These are phyloP conservation scores for Neodiprion lecontei DNA, from an alignment of 1,140 invertebrate genomes.

Conservation along the genomic window DNA sequence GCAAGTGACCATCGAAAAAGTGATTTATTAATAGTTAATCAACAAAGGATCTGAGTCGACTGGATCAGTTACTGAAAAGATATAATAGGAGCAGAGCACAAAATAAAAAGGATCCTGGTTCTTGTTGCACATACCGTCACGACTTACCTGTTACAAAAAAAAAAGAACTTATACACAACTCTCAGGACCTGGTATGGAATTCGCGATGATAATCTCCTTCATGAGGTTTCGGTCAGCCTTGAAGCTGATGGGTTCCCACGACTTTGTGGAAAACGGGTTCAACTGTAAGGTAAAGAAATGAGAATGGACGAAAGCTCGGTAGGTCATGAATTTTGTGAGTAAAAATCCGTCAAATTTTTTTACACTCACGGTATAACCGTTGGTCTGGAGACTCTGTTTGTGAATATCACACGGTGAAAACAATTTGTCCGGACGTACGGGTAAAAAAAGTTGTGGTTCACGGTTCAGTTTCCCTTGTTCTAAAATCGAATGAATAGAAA, in stretches of 20 bases:
- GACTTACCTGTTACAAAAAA: not conserved
- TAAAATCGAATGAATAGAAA: constrained; percentile 31
- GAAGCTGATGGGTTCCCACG: constrained; percentile 60
- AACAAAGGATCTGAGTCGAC: no score
- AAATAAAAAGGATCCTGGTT: not conserved
- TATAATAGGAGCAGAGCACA: no score
- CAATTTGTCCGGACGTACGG: constrained; percentile 58
- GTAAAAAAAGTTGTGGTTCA: constrained; percentile 58
- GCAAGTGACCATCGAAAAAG: no score
- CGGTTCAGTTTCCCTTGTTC: constrained; percentile 57
- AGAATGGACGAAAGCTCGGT: constrained; percentile 4
- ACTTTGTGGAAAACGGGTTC: constrained; percentile 60
- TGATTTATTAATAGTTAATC: no score
- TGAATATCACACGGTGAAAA: constrained; percentile 60
- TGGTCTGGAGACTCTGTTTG: constrained; percentile 57
- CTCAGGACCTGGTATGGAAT: constrained; percentile 76
- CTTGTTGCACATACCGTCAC: not conserved
- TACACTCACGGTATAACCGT: constrained; percentile 56
- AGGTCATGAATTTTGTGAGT: constrained; percentile 17
- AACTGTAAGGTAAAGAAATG: constrained; percentile 41
- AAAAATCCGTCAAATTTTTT: constrained; percentile 5
- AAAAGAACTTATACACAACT: constrained; percentile 72
- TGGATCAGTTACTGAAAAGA: no score
- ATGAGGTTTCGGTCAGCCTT: constrained; percentile 59
- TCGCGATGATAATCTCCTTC: constrained; percentile 71